Evolutionary conservation across 1,140 invertebrate genomes (phyloP).

Genomic region (Orchestia grillus): DNA sequence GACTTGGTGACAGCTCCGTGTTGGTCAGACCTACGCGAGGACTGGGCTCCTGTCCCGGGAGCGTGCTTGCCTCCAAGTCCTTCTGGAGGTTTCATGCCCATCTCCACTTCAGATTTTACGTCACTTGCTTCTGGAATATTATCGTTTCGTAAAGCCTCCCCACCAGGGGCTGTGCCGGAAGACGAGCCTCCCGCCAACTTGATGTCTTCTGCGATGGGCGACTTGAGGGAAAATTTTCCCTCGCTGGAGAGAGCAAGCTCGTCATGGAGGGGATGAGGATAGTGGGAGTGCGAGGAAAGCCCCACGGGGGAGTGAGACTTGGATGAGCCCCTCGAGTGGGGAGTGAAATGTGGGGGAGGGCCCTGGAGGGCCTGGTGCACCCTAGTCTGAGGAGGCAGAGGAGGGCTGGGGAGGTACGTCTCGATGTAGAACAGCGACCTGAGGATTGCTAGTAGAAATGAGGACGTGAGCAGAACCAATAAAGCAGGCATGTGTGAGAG

Average conservation of each 20-base stretch:
- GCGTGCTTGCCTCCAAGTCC: not conserved
- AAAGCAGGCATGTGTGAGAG: not conserved
- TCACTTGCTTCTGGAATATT: not conserved
- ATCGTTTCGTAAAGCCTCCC: not conserved
- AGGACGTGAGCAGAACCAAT: not conserved
- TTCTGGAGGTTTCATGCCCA: not conserved
- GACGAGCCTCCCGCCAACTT: not conserved
- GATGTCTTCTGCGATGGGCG: not conserved
- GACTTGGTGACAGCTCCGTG: not conserved
- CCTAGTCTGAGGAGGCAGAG: slow-evolving; percentile 26
- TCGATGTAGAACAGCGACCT: slow-evolving; percentile 56
- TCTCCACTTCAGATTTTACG: not conserved
- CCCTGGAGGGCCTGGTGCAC: not conserved
- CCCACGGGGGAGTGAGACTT: not conserved
- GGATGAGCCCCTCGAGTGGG: not conserved
- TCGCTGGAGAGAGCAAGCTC: not conserved
- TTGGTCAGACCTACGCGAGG: no score
- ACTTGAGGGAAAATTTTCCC: not conserved
- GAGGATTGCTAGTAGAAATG: not conserved
- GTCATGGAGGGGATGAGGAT: not conserved
- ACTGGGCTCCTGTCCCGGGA: not conserved
- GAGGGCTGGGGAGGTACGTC: slow-evolving; percentile 52
- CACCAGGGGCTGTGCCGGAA: not conserved
- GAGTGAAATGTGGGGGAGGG: not conserved
- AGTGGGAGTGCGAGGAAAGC: not conserved